Conservation (phyloP, 1,140 invertebrate genomes). For the Liolophura sinensis region DNA sequence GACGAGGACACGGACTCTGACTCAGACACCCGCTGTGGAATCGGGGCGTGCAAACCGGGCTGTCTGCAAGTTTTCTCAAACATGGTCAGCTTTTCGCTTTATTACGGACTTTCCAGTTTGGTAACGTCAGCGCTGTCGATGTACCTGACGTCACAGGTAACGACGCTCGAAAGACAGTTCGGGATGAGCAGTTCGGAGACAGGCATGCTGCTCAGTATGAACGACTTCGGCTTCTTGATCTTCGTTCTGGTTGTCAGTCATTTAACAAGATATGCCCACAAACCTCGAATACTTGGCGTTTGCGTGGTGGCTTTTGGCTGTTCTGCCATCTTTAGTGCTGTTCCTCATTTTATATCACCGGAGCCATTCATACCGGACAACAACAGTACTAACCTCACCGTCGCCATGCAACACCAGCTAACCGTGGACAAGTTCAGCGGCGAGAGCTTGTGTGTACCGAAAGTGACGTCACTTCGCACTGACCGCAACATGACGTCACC, state of each 20-base stretch:
- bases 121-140: conserved; percentile 32
- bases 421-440: too few relatives aligned
- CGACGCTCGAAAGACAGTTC: conserved; percentile 34
- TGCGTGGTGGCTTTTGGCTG: conserved; percentile 30
- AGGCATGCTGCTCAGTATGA: conserved; percentile 31
- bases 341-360: conserved; percentile 29
- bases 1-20: too few relatives aligned
- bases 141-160: conserved; percentile 28
- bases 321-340: conserved; percentile 26
- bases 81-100: conserved; percentile 26
- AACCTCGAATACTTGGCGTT: conserved; percentile 21
- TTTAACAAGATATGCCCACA: conserved; percentile 20
- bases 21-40: conserved; percentile 10
- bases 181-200: conserved; percentile 30
- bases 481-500: too few relatives aligned
- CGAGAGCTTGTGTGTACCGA: too few relatives aligned
- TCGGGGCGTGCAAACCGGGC: conserved; percentile 7
- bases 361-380: background rate
- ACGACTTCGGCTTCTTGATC: conserved; percentile 30
- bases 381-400: too few relatives aligned
- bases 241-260: conserved; percentile 28
- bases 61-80: conserved; percentile 23
- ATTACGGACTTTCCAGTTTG: conserved; percentile 33
- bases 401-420: too few relatives aligned
- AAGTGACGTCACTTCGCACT: too few relatives aligned